Evolutionary conservation across 2,797 vertebrate species (phyloP).

Genomic region (Sebastes oblongus): DNA sequence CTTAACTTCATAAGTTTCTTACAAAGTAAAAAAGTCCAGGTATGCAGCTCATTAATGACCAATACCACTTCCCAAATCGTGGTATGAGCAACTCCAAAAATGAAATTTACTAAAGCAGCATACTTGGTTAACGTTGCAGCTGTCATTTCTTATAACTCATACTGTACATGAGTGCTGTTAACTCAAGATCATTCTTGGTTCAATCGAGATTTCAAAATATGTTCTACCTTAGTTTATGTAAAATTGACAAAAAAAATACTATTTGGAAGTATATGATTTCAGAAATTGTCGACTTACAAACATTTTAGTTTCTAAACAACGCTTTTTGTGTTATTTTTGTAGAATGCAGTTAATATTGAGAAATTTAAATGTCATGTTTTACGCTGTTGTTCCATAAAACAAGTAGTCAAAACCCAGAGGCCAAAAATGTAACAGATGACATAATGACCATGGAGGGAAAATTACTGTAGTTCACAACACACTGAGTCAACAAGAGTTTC

Average conservation of each 20-base stretch:
- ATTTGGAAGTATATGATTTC: background rate
- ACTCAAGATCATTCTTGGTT: background rate
- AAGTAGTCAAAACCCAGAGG: background rate
- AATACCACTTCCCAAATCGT: background rate
- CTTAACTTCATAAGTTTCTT: background rate
- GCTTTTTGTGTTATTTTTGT: background rate
- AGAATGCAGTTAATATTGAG: background rate
- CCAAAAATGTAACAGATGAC: background rate
- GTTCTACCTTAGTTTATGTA: background rate
- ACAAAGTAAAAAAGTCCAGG: background rate
- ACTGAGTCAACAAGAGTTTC: slow-evolving; percentile 10
- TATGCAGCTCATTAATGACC: background rate
- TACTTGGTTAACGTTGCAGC: background rate
- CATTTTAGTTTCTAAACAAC: too few relatives aligned
- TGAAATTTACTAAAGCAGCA: accelerated
- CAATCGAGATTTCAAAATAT: background rate
- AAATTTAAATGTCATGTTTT: background rate
- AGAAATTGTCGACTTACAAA: accelerated
- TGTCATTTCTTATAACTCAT: background rate
- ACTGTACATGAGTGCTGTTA: too few relatives aligned
- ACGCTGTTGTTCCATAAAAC: background rate
- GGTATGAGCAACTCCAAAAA: background rate
- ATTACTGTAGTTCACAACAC: background rate
- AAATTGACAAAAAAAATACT: background rate
- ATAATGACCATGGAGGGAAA: background rate